Base-by-base conservation (phyloP, 2,113 vertebrate genomes). In the Procapra przewalskii region DNA sequence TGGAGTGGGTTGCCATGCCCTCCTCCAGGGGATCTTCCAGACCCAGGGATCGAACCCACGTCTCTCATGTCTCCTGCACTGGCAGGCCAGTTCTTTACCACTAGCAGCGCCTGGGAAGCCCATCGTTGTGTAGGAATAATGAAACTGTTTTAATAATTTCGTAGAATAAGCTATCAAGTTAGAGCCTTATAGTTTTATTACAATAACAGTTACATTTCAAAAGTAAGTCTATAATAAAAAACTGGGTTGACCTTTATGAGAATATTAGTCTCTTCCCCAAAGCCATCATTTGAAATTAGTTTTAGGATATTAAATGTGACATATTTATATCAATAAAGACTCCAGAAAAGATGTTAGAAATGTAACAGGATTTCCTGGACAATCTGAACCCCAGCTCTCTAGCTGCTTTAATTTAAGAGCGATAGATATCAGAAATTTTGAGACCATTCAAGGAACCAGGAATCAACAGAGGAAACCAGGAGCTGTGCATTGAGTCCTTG, bases 191-290 rank as follows among this genome's bases (percentile, higher is more conserved):
- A 79, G 79, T 88, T 90, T 71, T 85, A 50, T 54, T 81, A 40
- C 50, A 80, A 43, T 83, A 86, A 84, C 5, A 93, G 10, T 60
- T 57, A 33, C 14, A 36, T 91, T 96, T 54, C 6, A 86, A 95
- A 93, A 92, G 60, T 33, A 50, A 92, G 7, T 23, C 54, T 82
- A 45, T 43, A 82, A 50, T 77, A 88, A 80, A 82, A 79, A 25
- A 36, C 19, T 11, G 48, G 2, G n/a, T 50, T 86, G 79, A 31
- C 4, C 11, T 92, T 50, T 94, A 50, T 87, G 50, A 5, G 6
- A 91, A 91, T 91, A 77, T 95, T 89, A 83, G 33, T 91, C 19
- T 85, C 29, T 96, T 25, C 19, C 55, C 23, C 52, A 93, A 90
- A 94, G 4, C 6, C 25, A 95, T 77, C 17, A 91, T 92, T 85